Evolutionary conservation across 2,797 vertebrate genomes (phyloP).

Genomic region (Catharus ustulatus): DNA sequence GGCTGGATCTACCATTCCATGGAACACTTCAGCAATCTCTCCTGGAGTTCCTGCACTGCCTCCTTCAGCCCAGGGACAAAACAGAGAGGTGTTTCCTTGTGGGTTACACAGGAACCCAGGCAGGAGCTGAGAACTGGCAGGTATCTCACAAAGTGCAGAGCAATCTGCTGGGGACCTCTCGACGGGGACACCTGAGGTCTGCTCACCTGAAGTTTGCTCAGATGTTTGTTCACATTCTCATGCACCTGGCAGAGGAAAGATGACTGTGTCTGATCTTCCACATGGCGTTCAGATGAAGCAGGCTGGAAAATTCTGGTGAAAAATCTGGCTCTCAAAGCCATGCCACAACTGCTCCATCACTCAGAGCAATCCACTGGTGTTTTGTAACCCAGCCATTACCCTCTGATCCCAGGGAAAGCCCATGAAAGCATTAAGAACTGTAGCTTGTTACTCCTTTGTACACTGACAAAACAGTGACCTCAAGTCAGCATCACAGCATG

Average conservation of each 20-base stretch:
- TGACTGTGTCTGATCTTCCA: background rate
- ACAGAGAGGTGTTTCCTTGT: background rate
- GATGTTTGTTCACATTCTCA: background rate
- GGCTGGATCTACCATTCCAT: background rate
- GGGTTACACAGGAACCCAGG: accelerated
- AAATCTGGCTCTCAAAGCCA: background rate
- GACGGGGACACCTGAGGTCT: background rate
- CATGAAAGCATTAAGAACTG: background rate
- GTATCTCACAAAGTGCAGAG: background rate
- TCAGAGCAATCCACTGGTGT: background rate
- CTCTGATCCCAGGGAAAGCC: background rate
- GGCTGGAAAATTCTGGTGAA: background rate
- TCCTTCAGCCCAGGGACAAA: background rate
- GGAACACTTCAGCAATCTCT: background rate
- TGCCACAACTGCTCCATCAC: background rate
- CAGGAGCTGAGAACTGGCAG: background rate
- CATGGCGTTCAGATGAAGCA: background rate
- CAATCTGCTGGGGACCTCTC: background rate
- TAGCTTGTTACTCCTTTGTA: background rate
- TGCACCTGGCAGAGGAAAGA: background rate
- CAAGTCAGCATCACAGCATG: background rate
- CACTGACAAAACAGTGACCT: background rate
- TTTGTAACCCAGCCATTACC: background rate
- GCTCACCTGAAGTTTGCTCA: background rate
- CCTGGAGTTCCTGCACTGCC: background rate